Evolutionary conservation across 2,797 vertebrate species (phyloP).

Genomic region (Macrochelys suwanniensis): DNA sequence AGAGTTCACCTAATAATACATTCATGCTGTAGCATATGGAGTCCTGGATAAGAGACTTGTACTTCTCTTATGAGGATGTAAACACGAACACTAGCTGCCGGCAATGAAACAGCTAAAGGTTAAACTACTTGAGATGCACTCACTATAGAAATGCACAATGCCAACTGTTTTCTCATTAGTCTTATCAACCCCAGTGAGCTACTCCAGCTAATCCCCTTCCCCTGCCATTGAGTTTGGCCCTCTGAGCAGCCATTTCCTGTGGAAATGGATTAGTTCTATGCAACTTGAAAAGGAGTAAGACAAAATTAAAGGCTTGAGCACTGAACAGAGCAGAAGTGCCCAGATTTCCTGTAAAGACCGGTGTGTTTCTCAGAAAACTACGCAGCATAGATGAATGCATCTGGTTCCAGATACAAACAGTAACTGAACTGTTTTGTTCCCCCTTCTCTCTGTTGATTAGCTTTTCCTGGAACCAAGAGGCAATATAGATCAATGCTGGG

Average conservation of each 20-base stretch:
- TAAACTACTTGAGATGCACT: slow-evolving; percentile 23
- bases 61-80: not conserved
- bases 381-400: not conserved
- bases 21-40: not conserved
- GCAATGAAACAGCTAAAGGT: slow-evolving; percentile 38
- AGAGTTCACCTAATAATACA: not conserved
- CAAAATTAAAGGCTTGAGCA: slow-evolving; percentile 13
- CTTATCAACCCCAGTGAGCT: fast-evolving
- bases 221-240: slow-evolving; percentile 26
- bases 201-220: slow-evolving; percentile 36
- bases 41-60: not conserved
- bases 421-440: not conserved
- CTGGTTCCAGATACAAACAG: not conserved
- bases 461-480: not conserved
- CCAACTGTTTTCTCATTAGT: slow-evolving; percentile 36
- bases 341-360: not conserved
- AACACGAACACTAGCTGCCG: not conserved
- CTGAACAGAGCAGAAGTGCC: not conserved
- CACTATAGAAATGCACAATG: not conserved
- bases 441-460: not conserved
- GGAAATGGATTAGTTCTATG: slow-evolving; percentile 6
- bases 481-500: not conserved
- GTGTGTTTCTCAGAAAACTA: slow-evolving; percentile 28
- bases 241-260: slow-evolving; percentile 32
- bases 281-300: slow-evolving; percentile 11